phyloP scores from a whole-genome alignment of 2,797 vertebrate species.

The Lepidocolaptes lacrymiger region DNA sequence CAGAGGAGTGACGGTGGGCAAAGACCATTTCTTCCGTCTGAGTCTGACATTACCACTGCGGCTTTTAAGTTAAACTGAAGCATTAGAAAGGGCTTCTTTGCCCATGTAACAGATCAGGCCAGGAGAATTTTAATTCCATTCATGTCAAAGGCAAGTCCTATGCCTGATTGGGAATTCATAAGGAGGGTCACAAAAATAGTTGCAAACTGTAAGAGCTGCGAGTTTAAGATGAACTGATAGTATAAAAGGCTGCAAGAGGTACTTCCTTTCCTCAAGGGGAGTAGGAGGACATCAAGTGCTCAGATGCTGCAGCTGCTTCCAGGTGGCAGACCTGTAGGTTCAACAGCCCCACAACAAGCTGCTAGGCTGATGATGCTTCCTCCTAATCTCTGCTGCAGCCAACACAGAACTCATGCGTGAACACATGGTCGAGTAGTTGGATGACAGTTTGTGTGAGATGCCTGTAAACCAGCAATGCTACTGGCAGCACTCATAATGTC shows the following conservation, averaged over 20 bases:
- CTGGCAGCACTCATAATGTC: accelerated
- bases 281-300: neutral
- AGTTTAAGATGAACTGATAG: neutral
- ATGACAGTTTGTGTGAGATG: neutral
- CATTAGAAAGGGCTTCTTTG: neutral
- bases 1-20: accelerated
- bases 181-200: neutral
- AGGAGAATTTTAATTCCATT: neutral
- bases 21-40: accelerated
- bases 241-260: neutral
- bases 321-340: neutral
- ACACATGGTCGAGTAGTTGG: accelerated
- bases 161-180: too few relatives aligned
- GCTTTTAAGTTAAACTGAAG: neutral
- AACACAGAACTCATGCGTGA: accelerated
- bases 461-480: neutral
- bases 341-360: neutral
- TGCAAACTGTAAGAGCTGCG: neutral
- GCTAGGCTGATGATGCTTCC: neutral
- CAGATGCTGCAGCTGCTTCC: neutral
- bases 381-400: neutral
- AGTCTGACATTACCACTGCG: accelerated
- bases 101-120: neutral
- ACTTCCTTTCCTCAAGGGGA: too few relatives aligned
- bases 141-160: neutral